Evolutionary conservation across 2,888 invertebrate genomes (phyloP).

Genomic region (Polymixis flavicincta): DNA sequence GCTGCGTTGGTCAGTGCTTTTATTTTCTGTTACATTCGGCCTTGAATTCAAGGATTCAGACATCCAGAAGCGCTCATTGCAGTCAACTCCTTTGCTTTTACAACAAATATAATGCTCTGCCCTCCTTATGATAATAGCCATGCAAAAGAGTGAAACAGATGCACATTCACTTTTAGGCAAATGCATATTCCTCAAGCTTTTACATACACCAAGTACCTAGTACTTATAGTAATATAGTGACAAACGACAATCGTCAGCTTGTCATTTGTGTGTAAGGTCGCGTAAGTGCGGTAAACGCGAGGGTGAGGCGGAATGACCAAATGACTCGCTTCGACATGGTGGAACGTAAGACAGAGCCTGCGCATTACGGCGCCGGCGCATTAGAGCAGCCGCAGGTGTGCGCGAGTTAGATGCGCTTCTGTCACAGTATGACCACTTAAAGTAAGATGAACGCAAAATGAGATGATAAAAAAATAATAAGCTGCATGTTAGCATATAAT

Average conservation of each 20-base stretch:
- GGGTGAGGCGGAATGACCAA: constrained; percentile 71
- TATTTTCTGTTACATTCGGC: not conserved
- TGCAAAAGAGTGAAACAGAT: not conserved
- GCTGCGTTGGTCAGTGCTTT: not conserved
- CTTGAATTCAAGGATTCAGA: not conserved
- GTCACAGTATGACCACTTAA: constrained; percentile 71
- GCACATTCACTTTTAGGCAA: not conserved
- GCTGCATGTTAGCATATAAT: not conserved
- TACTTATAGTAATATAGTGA: constrained; percentile 27
- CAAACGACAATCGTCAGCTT: constrained; percentile 56
- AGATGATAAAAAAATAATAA: constrained; percentile 14
- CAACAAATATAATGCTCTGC: no score
- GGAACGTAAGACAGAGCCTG: constrained; percentile 77
- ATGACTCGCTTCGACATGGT: constrained; percentile 72
- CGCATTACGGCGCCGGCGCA: constrained; percentile 81
- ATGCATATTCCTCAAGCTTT: not conserved
- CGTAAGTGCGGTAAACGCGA: constrained; percentile 73
- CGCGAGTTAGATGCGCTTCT: constrained; percentile 84
- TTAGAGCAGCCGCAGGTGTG: constrained; percentile 84
- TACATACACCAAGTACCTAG: not conserved
- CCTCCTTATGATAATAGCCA: no score
- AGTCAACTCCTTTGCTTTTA: not conserved
- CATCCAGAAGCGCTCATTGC: not conserved
- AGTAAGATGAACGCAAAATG: constrained; percentile 33
- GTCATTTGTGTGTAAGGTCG: constrained; percentile 50